Evolutionary conservation across 2,888 invertebrate species (phyloP).

Genomic region (Drosophila sordidula): DNA sequence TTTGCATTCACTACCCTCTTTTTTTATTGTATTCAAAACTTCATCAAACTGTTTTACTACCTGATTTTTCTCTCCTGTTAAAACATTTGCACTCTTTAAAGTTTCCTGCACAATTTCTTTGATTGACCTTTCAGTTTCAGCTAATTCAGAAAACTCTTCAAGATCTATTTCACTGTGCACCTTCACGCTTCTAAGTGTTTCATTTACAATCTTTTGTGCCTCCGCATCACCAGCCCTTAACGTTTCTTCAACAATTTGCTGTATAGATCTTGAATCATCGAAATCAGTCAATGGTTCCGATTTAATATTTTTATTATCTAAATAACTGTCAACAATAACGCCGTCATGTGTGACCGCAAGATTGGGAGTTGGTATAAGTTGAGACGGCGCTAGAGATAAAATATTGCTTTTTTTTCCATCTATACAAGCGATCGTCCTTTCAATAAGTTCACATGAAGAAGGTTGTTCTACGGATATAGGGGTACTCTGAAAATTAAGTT

Average conservation of each 20-base stretch:
- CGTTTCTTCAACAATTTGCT: slow-evolving; percentile 71
- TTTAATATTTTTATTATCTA: background rate
- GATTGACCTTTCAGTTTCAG: slow-evolving; percentile 44
- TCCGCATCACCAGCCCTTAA: slow-evolving; percentile 68
- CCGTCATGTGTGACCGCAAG: no score
- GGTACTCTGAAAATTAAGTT: no score
- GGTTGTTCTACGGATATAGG: no score
- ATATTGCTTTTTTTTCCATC: no score
- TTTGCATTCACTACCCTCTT: slow-evolving; percentile 17
- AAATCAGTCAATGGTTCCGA: background rate
- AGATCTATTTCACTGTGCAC: slow-evolving; percentile 14
- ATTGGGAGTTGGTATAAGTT: background rate
- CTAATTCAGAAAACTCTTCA: background rate
- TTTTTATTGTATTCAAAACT: background rate
- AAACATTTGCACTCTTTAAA: slow-evolving; percentile 42
- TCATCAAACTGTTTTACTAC: background rate
- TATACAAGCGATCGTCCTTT: no score
- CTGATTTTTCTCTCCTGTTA: background rate
- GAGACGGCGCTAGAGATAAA: background rate
- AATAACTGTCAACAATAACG: background rate
- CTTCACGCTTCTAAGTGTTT: slow-evolving; percentile 56
- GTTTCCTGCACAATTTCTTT: slow-evolving; percentile 68
- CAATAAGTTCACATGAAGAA: no score
- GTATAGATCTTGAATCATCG: slow-evolving; percentile 58
- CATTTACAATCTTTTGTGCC: slow-evolving; percentile 62